Conservation (phyloP, 2,113 vertebrate species). For the Leptodactylus fuscus region DNA sequence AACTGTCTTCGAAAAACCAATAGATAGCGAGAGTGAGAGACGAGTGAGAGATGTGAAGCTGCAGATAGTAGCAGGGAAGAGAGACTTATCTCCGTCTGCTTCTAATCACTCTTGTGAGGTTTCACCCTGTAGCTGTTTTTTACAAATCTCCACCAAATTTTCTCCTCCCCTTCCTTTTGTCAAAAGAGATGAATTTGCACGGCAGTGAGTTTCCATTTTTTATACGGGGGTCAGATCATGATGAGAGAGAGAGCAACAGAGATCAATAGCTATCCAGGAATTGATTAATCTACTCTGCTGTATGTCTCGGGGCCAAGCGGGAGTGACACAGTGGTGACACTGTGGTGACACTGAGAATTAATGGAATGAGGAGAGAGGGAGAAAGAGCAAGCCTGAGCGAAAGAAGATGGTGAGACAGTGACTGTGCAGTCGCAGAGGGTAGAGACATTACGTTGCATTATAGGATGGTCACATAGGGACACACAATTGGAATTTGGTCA, state of each 20-base stretch:
- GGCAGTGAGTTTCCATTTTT: constrained; percentile 46
- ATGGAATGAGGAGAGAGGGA: constrained; percentile 44
- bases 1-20: not conserved
- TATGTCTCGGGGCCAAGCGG: constrained; percentile 52
- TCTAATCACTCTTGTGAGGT: constrained; percentile 11
- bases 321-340: constrained; percentile 55
- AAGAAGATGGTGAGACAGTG: constrained; percentile 16
- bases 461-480: not conserved
- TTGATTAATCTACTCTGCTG: constrained; percentile 61
- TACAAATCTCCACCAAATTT: constrained; percentile 39
- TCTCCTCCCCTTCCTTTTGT: constrained; percentile 11
- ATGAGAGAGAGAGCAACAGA: constrained; percentile 54
- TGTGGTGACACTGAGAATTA: constrained; percentile 55
- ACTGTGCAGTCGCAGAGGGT: not conserved
- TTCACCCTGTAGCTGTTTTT: constrained; percentile 28
- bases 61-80: not conserved
- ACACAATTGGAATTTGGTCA: not conserved
- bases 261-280: constrained; percentile 60
- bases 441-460: not conserved
- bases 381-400: not conserved
- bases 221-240: constrained; percentile 52
- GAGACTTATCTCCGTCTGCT: not conserved
- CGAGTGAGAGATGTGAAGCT: not conserved
- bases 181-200: constrained; percentile 52
- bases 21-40: not conserved